Percentiles rank a stretch among this genome's conserved stretches.
These are phyloP conservation scores for Platysternon megacephalum DNA, from an alignment of 2,113 vertebrate genomes.

Conservation along the genomic window DNA sequence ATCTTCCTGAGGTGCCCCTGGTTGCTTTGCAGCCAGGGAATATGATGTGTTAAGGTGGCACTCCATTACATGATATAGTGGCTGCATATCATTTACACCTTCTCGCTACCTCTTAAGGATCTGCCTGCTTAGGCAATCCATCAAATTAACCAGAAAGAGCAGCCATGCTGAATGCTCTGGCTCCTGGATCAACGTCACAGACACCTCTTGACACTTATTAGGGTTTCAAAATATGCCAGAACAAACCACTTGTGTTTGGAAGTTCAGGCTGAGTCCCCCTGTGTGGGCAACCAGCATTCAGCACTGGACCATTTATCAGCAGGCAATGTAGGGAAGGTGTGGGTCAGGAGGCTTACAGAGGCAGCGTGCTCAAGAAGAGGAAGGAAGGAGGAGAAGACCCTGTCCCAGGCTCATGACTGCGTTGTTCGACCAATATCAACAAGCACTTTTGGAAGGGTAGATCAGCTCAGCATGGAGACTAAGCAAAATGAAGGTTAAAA, in stretches of 20 bases:
- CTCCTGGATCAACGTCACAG: not conserved
- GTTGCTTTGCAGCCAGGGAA: not conserved
- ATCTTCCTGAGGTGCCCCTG: not conserved
- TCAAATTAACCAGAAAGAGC: not conserved
- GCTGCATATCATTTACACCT: not conserved
- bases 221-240: not conserved
- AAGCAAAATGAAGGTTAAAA: not conserved
- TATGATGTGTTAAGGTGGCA: not conserved
- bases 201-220: not conserved
- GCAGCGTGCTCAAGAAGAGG: not conserved
- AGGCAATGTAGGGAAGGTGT: fast-evolving
- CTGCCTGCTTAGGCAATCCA: not conserved
- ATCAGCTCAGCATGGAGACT: not conserved
- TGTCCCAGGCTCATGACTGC: not conserved
- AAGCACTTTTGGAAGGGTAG: not conserved
- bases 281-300: not conserved
- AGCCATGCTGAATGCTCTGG: not conserved
- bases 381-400: not conserved
- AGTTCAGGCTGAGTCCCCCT: not conserved
- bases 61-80: not conserved
- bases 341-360: not conserved
- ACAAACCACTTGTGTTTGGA: not conserved
- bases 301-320: not conserved
- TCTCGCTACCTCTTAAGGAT: not conserved
- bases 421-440: not conserved